Conservation (phyloP, 2,113 vertebrate species). For the Saguinus imperator region DNA sequence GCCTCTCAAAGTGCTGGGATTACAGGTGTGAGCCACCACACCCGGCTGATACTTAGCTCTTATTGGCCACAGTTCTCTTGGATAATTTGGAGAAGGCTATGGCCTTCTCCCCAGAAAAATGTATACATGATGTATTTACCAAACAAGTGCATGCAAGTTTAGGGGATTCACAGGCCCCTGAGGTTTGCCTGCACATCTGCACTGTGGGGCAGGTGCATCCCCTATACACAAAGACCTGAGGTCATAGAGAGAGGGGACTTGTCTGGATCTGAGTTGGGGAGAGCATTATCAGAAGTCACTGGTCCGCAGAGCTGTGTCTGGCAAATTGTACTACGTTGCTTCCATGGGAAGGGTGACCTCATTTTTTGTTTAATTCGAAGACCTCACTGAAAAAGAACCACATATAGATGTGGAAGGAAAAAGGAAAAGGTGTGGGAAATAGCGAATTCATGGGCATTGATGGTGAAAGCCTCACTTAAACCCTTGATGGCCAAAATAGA, state of each 20-base stretch:
- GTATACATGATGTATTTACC: not conserved
- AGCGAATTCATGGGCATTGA: not conserved
- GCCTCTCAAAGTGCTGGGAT: no score
- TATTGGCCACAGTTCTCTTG: not conserved
- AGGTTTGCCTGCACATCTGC: not conserved
- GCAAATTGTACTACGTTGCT: not conserved
- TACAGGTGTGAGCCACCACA: no score
- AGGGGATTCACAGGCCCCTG: not conserved
- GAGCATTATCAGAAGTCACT: no score
- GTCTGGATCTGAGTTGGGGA: not conserved
- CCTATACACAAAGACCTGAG: not conserved
- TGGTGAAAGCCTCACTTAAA: not conserved
- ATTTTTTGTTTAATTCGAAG: not conserved
- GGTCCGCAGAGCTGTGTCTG: not conserved
- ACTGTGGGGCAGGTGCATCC: not conserved
- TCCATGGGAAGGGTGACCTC: not conserved
- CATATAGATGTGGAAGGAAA: not conserved
- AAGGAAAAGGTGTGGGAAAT: not conserved
- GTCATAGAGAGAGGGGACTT: accelerated
- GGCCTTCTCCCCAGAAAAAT: not conserved
- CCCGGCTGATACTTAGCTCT: not conserved
- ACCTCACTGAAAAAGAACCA: not conserved
- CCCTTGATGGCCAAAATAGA: not conserved
- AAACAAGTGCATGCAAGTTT: not conserved
- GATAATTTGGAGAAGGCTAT: not conserved